Evolutionary conservation across 2,113 vertebrate species (phyloP), one percentile per base, ranked within the genome.

Genomic region (Indicator maculatus): DNA sequence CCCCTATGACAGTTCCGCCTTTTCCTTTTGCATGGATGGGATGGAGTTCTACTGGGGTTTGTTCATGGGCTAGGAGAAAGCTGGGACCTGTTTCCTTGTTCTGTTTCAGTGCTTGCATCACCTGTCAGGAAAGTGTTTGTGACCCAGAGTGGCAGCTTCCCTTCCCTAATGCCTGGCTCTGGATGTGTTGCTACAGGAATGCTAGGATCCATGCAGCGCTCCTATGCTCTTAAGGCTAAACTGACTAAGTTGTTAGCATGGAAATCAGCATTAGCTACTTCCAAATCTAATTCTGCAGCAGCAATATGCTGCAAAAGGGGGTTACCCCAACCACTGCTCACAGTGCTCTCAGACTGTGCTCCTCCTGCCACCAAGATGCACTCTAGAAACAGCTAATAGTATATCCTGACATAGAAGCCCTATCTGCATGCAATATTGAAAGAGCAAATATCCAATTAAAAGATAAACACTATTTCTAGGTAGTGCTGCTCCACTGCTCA

Each of bases 391-490:
- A 95, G 93, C 85, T 58, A 11, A 77, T 9, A 70, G 47, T 23
- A 80, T 45, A 64, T 58, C 93, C 91, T 45, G 3, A 60, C 76
- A 72, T 75, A 94, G 94, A 86, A 91, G 93, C 92, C 93, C 80
- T 94, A 82, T 94, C 96, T 95, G 95, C 95, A 96, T 97, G 94
- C 96, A 95, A 60, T 95, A 93, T 13, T 65, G 44, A 95, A 89
- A 94, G 88, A 95, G 90, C 92, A 95, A 96, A 82, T 90, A 89
- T 6, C 95, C 94, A 90, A 45, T 92, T 61, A 69, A 90, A 88
- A 96, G 91, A 90, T 74, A 95, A 91, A 91, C 56, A 31, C 89
- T 91, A 81, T 50, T 91, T 87, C 96, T 95, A 90, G 39, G 64
- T 65, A 93, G 90, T 90, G 93, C 90, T 91, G 94, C 94, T 93